Percentiles rank a stretch among this genome's conserved stretches.
phyloP scores from a whole-genome alignment of 1,140 invertebrate species.

The Lysiphlebus fabarum region DNA sequence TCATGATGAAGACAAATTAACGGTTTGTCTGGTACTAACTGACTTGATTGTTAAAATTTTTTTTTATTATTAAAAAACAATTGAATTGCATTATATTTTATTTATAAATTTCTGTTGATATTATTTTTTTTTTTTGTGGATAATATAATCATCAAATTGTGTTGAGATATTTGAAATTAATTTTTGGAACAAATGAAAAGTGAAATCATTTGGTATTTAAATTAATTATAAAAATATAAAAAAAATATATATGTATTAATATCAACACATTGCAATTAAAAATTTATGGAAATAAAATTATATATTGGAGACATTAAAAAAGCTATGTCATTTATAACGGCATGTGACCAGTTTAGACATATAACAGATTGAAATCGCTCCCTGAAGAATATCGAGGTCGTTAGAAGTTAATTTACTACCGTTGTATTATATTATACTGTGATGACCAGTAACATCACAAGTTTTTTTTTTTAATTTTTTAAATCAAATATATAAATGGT shows the following conservation, averaged over 20 bases:
- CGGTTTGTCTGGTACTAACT: neutral
- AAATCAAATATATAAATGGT: too few relatives aligned
- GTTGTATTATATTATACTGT: neutral
- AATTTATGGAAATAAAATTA: neutral
- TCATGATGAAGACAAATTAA: conserved; percentile 10
- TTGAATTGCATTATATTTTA: conserved; percentile 12
- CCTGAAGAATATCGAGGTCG: conserved; percentile 17
- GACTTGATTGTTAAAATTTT: neutral
- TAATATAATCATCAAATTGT: too few relatives aligned
- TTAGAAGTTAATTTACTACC: conserved; percentile 20
- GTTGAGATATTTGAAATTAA: neutral
- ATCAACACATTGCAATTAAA: neutral
- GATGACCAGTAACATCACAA: too few relatives aligned
- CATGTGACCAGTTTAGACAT: too few relatives aligned
- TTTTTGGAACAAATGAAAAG: neutral
- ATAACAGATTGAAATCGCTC: conserved; percentile 1
- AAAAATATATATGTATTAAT: neutral
- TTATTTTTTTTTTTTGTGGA: neutral
- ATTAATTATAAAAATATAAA: neutral
- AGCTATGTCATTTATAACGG: neutral
- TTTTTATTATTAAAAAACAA: conserved; percentile 7
- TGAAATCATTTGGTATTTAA: neutral
- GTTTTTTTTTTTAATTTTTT: too few relatives aligned
- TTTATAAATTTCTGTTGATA: neutral
- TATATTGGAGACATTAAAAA: neutral